Percentiles rank a stretch among this genome's conserved stretches.
Conservation (phyloP, 2,113 vertebrate species). For the Myrmecophaga tridactyla region DNA sequence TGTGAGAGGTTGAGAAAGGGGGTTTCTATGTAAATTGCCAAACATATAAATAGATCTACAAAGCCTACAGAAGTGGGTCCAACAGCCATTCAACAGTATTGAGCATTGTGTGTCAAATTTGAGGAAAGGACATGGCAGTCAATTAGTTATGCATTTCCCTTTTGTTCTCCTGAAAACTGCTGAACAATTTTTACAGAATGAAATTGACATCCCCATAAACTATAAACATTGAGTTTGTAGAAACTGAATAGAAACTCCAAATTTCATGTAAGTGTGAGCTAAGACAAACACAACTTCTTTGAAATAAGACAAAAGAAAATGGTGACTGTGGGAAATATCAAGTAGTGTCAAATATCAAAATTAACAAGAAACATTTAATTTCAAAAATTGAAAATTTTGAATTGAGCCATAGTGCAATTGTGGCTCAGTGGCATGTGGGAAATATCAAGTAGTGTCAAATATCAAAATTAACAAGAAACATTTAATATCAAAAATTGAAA, state of each 20-base stretch:
- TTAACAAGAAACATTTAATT: neutral
- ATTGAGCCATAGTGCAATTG: no score
- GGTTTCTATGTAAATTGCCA: neutral
- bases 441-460: no score
- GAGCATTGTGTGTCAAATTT: neutral
- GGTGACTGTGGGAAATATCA: neutral
- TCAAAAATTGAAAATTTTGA: no score
- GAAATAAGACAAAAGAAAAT: neutral
- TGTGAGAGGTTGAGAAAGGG: no score
- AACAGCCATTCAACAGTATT: neutral
- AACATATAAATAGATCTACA: neutral
- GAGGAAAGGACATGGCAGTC: neutral
- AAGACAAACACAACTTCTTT: neutral
- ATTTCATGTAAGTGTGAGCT: neutral
- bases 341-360: neutral
- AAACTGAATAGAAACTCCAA: neutral
- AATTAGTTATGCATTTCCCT: neutral
- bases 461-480: neutral
- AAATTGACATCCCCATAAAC: neutral
- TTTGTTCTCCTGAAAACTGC: neutral
- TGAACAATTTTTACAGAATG: no score
- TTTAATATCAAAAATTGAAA: neutral
- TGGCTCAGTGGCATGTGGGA: no score
- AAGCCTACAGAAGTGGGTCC: neutral
- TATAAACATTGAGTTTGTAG: neutral